A percentile compares a stretch with the other conserved stretches of the same genome.
Conservation (phyloP, 2,888 invertebrate species). For the Philhelius pedissequus region DNA sequence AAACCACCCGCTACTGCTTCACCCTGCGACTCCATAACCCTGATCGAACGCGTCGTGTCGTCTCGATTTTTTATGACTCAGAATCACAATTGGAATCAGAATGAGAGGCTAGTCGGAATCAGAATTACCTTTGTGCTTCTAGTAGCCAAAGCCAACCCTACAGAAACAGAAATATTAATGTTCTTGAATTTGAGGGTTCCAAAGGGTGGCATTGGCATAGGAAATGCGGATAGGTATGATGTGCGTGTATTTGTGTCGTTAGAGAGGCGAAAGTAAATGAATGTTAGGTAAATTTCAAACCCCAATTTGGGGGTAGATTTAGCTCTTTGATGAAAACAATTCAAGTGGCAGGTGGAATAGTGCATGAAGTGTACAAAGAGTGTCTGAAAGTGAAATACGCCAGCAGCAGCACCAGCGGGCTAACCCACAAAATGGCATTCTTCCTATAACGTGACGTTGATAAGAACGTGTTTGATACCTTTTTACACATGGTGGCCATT, state of each 20-base stretch:
- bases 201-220: background rate
- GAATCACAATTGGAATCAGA: slow-evolving; percentile 1
- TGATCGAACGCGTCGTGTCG: slow-evolving; percentile 14
- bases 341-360: slow-evolving; percentile 2
- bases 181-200: slow-evolving; percentile 41
- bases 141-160: background rate
- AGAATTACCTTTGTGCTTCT: background rate
- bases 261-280: slow-evolving; percentile 20
- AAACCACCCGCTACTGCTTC: background rate
- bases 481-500: slow-evolving; percentile 43
- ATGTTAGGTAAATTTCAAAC: slow-evolving; percentile 19
- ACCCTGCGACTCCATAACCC: background rate
- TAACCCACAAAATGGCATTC: slow-evolving; percentile 19
- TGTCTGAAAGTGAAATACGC: slow-evolving; percentile 2
- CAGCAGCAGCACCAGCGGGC: background rate
- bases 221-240: too few species aligned
- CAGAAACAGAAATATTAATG: slow-evolving; percentile 56
- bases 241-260: background rate
- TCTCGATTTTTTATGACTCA: slow-evolving; percentile 46
- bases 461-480: slow-evolving; percentile 57
- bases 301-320: slow-evolving; percentile 21
- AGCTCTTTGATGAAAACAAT: slow-evolving; percentile 22
- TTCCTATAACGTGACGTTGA: slow-evolving; percentile 39
- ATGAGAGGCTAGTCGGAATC: slow-evolving; percentile 5
- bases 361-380: slow-evolving; percentile 13